Evolutionary conservation across 2,797 vertebrate genomes (phyloP), one percentile per base, ranked within the genome.

Genomic region (Poeciliopsis infans): DNA sequence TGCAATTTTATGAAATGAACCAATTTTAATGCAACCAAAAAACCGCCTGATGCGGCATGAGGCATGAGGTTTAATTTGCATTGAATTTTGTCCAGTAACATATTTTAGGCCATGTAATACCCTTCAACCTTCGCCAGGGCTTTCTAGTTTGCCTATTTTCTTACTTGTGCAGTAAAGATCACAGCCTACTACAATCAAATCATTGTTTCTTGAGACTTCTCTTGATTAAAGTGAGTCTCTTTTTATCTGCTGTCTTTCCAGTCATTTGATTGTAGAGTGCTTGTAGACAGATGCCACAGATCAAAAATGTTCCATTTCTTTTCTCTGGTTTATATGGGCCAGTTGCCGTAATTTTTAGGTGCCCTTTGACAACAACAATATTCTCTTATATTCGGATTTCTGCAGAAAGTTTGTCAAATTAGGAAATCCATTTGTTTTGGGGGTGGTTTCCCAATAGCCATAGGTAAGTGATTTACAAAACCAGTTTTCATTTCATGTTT

Each of bases 221-320:
- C 13, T 31, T 59, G n/a, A 31, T 31, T 13, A 59, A 28, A 59
- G n/a, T 59, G 8, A n/a, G 25, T 59, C 28, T 28, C 25, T 28
- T 59, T 31, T 31, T 31, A 59, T 59, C 57, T 31, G n/a, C n/a
- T 59, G 11, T 2, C n/a, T 31, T 31, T 59, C n/a, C 15, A 59
- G n/a, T 28, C 57, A 31, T 59, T 59, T 59, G n/a, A 59, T 59
- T 59, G n/a, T 31, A 15, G 55, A 28, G 55, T 57, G 55, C 55
- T 57, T 57, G n/a, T 57, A 28, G 55, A 59, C 25, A 59, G n/a
- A 59, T 59, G n/a, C 28, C 57, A 59, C 57, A 59, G n/a, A 59
- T 59, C 11, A 28, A 28, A 13, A 59, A 5, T 31, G 12, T 5
- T 59, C 12, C 5, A 31, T 59, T 28, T 59, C 5, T 31, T 28